Percentiles rank a stretch among this genome's conserved stretches.
These are phyloP conservation scores for Antechinus flavipes DNA, from an alignment of 2,113 vertebrate species.

Conservation along the genomic window DNA sequence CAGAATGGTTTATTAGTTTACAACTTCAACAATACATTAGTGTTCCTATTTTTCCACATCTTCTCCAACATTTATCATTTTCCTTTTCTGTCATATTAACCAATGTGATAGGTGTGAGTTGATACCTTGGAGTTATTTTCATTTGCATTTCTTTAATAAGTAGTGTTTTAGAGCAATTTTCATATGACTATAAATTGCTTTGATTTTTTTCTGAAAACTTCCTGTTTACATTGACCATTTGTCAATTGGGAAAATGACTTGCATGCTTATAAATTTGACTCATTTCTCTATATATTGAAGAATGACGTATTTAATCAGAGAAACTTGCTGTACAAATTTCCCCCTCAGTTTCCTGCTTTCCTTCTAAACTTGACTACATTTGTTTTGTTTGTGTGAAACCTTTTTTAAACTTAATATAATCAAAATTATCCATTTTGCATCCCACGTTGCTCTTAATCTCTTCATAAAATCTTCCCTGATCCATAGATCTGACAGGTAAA, in stretches of 20 bases:
- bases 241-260: neutral
- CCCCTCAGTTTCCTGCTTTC: neutral
- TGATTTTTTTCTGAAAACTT: neutral
- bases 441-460: neutral
- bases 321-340: neutral
- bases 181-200: neutral
- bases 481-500: neutral
- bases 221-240: neutral
- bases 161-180: neutral
- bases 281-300: neutral
- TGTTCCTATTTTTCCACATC: neutral
- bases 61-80: neutral
- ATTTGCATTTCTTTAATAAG: neutral
- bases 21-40: neutral
- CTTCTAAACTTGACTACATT: neutral
- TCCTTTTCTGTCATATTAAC: neutral
- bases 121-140: neutral
- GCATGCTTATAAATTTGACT: neutral
- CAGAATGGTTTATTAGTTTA: neutral
- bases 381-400: neutral
- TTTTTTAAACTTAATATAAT: neutral
- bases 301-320: neutral
- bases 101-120: neutral
- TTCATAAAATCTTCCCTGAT: neutral
- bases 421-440: neutral